Conservation (phyloP, 2,797 vertebrate species). For the Lacerta viridis region DNA sequence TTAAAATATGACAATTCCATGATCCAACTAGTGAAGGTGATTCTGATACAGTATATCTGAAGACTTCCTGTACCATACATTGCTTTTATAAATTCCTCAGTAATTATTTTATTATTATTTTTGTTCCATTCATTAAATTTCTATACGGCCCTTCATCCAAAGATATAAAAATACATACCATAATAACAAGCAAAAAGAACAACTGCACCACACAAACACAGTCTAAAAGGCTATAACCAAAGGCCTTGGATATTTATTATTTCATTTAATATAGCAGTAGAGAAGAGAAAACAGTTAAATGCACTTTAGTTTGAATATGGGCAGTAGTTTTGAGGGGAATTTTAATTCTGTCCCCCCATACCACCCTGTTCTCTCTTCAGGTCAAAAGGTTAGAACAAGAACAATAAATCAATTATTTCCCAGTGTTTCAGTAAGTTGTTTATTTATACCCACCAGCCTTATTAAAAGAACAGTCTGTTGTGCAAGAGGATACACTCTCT, state of each 20-base stretch:
- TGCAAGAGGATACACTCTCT: conserved; percentile 21
- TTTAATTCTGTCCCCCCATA: background rate
- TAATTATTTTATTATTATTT: background rate
- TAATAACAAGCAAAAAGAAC: too few species aligned
- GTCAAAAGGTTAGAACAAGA: conserved; percentile 12
- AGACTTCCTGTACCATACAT: background rate
- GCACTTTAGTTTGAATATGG: background rate
- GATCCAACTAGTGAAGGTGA: background rate
- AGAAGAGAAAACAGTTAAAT: too few species aligned
- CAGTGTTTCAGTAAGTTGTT: conserved; percentile 24
- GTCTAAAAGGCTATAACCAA: too few species aligned
- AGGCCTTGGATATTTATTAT: too few species aligned
- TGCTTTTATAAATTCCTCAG: background rate
- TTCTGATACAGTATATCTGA: background rate
- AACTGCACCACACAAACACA: too few species aligned
- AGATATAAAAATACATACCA: too few species aligned
- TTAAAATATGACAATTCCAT: background rate
- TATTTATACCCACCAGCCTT: conserved; percentile 28
- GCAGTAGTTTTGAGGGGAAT: conserved; percentile 1
- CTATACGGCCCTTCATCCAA: too few species aligned
- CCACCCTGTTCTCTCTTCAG: background rate
- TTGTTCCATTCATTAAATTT: too few species aligned
- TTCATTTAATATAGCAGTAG: too few species aligned
- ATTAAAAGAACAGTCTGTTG: conserved; percentile 49
- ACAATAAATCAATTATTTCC: conserved; percentile 44